Conservation (phyloP, 2,888 invertebrate genomes). For the Dendrolimus houi region DNA sequence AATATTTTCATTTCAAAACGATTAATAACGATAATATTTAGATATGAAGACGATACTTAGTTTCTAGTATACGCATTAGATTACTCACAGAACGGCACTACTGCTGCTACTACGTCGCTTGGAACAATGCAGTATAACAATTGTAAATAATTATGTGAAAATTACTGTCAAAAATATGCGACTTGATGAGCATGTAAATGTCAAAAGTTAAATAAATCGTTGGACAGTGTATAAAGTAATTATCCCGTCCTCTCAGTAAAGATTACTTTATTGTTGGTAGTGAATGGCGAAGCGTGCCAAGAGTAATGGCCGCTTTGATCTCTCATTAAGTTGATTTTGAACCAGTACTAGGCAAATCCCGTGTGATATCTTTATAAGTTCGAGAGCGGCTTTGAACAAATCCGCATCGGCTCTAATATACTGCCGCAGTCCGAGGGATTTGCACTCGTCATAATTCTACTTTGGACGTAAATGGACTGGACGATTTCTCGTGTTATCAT, state of each 20-base stretch:
- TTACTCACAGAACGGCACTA: no score
- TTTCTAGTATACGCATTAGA: no score
- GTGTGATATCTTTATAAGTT: slow-evolving; percentile 48
- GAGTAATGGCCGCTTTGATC: slow-evolving; percentile 48
- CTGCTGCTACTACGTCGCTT: background rate
- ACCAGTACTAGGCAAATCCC: slow-evolving; percentile 36
- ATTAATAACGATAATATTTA: no score
- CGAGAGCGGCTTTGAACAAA: slow-evolving; percentile 17
- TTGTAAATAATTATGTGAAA: slow-evolving; percentile 3
- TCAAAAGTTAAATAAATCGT: no score
- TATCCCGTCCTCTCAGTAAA: slow-evolving; percentile 23
- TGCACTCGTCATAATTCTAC: no score
- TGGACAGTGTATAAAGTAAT: slow-evolving; percentile 12
- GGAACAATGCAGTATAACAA: slow-evolving; percentile 1
- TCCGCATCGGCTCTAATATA: slow-evolving; percentile 12
- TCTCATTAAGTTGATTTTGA: slow-evolving; percentile 34
- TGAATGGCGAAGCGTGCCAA: slow-evolving; percentile 36
- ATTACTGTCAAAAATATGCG: background rate
- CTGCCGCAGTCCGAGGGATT: background rate
- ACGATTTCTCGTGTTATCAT: no score
- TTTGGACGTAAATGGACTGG: no score
- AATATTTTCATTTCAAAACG: no score
- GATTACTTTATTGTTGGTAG: slow-evolving; percentile 38
- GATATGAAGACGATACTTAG: no score
- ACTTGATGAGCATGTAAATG: no score